A percentile compares a stretch with the other conserved stretches of the same genome.
Conservation (phyloP, 2,113 vertebrate species). For the Chaetodon trifascialis region DNA sequence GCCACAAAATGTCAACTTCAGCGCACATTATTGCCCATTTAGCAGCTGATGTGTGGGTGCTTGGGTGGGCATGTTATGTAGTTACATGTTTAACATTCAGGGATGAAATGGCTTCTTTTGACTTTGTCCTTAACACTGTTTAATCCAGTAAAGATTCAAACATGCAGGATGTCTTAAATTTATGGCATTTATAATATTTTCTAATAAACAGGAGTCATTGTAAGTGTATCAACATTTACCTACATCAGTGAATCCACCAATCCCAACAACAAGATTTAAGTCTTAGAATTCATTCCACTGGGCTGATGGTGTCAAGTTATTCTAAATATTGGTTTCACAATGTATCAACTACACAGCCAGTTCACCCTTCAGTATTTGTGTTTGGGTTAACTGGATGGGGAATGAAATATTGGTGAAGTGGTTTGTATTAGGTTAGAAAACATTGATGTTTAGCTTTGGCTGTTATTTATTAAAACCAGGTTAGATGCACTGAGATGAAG, state of each 20-base stretch:
- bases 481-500: constrained; percentile 7
- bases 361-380: constrained; percentile 27
- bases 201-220: background rate
- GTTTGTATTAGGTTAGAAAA: constrained; percentile 46
- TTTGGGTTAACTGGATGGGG: constrained; percentile 22
- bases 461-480: constrained; percentile 27
- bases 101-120: background rate
- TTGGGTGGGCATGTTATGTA: background rate
- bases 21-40: background rate
- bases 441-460: constrained; percentile 23
- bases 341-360: constrained; percentile 18
- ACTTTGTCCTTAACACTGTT: background rate
- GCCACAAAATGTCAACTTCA: constrained; percentile 6
- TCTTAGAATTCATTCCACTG: constrained; percentile 9
- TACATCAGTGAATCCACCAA: constrained; percentile 3
- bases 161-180: background rate
- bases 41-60: constrained; percentile 2
- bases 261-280: constrained; percentile 7
- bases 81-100: background rate
- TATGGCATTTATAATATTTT: constrained; percentile 8
- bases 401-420: constrained; percentile 21
- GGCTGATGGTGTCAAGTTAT: constrained; percentile 16
- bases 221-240: constrained; percentile 6
- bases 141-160: background rate
- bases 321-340: constrained; percentile 47